Conservation (phyloP, 2,113 vertebrate genomes). For the Coryphaenoides rupestris region DNA sequence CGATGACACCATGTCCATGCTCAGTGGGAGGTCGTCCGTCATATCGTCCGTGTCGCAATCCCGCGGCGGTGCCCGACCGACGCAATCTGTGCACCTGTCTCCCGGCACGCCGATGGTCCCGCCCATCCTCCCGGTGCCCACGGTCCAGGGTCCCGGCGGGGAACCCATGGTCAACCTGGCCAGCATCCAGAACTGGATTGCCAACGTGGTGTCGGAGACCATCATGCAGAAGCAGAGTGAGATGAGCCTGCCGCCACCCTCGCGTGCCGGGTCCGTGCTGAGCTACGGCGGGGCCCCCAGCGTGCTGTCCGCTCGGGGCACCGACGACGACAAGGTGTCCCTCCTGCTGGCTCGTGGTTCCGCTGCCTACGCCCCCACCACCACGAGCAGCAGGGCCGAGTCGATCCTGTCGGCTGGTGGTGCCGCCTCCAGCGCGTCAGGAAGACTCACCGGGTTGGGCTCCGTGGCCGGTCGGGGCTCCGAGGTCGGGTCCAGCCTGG, state of each 20-base stretch:
- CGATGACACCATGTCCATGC: constrained; percentile 79
- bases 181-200: constrained; percentile 94
- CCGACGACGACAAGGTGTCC: constrained; percentile 80
- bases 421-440: constrained; percentile 33
- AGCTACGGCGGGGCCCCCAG: constrained; percentile 54
- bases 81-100: constrained; percentile 7
- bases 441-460: constrained; percentile 27
- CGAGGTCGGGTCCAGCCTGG: constrained; percentile 4
- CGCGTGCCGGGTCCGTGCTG: constrained; percentile 64
- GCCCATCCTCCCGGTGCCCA: constrained; percentile 64
- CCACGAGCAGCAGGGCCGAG: too few species aligned
- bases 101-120: constrained; percentile 5
- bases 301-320: constrained; percentile 42
- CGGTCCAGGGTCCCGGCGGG: constrained; percentile 73
- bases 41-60: constrained; percentile 69
- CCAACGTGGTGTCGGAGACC: constrained; percentile 87
- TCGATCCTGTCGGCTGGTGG: constrained; percentile 72
- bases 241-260: constrained; percentile 71
- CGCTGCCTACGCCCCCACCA: constrained; percentile 58
- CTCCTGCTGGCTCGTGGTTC: constrained; percentile 73
- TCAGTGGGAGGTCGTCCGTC: constrained; percentile 77
- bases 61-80: constrained; percentile 57
- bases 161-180: constrained; percentile 84
- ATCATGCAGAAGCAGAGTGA: constrained; percentile 91
- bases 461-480: background rate